Conservation (phyloP, 2,797 vertebrate species). For the Odontamblyopus lacepedii region DNA sequence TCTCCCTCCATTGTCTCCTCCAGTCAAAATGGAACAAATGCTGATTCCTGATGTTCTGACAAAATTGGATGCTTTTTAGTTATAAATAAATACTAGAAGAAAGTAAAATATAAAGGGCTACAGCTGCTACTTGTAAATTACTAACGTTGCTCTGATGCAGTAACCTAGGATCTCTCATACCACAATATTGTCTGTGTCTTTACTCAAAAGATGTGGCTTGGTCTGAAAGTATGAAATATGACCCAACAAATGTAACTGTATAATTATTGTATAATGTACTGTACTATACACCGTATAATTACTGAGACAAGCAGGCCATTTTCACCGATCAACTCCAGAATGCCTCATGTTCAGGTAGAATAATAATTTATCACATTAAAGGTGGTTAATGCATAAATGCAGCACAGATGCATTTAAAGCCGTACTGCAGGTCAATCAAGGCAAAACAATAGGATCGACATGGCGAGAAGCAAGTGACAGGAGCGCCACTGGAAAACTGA, state of each 20-base stretch:
- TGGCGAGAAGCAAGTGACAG: no score
- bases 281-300: no score
- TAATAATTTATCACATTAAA: no score
- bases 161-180: neutral
- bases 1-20: conserved; percentile 4
- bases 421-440: neutral
- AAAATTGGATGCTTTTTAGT: neutral
- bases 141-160: neutral
- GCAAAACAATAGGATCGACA: neutral
- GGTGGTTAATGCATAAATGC: neutral
- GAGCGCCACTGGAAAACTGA: neutral
- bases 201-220: no score
- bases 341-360: neutral
- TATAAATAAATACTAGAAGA: no score
- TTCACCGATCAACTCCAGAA: no score
- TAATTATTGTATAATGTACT: no score
- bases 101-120: neutral
- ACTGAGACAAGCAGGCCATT: no score
- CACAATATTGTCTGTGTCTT: no score
- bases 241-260: no score
- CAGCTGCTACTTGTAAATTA: neutral
- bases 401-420: neutral
- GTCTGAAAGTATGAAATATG: no score
- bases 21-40: neutral
- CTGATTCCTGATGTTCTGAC: neutral